phyloP scores from a whole-genome alignment of 2,113 vertebrate genomes.

The Ellobius talpinus region DNA sequence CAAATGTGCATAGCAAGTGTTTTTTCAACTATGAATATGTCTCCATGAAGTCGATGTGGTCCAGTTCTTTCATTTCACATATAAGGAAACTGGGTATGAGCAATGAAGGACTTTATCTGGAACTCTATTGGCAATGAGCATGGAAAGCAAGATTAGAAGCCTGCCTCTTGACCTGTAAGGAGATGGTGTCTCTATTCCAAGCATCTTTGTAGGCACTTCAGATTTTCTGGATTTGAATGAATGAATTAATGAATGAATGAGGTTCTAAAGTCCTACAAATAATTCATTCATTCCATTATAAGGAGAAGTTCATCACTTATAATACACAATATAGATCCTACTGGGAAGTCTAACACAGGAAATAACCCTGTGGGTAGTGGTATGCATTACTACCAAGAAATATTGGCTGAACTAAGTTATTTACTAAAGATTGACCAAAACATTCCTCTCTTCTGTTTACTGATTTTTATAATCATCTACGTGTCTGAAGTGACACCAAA shows the following conservation, averaged over 20 bases:
- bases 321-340: not conserved
- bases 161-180: not conserved
- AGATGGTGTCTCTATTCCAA: not conserved
- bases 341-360: conserved; percentile 33
- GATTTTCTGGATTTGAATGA: not conserved
- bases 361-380: not conserved
- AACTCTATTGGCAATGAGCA: not conserved
- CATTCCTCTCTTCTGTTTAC: conserved; percentile 14
- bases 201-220: not conserved
- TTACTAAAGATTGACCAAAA: not conserved
- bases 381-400: not conserved
- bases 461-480: conserved; percentile 40
- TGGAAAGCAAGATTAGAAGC: not conserved
- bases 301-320: not conserved
- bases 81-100: not conserved
- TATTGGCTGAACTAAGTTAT: not conserved
- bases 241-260: not conserved
- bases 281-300: not conserved
- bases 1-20: not conserved
- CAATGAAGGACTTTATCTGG: not conserved
- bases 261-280: not conserved
- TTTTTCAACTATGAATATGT: not conserved
- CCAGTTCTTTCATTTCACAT: not conserved
- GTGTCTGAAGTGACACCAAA: conserved; percentile 10
- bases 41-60: not conserved